Conservation (phyloP, 2,113 vertebrate species). For the human (Homo sapiens) region GRCh38 chr6:38687001-38687500, state of each 20-base stretch:
- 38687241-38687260: background rate
- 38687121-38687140: background rate
- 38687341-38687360: background rate
- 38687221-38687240: background rate
- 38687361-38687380: background rate
- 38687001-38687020: background rate
- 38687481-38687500: background rate
- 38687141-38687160: background rate
- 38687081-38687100: background rate
- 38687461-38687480: background rate
- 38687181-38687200: background rate
- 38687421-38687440: background rate
- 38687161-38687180: background rate
- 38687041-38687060: background rate
- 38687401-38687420: background rate
- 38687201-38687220: background rate
- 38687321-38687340: background rate
- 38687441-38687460: background rate
- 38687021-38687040: background rate
- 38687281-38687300: background rate
- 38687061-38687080: background rate
- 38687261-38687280: background rate
- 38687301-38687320: background rate
- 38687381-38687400: background rate
- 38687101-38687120: background rate